Evolutionary conservation across 2,888 invertebrate genomes (phyloP).

Genomic region (Operophtera brumata): DNA sequence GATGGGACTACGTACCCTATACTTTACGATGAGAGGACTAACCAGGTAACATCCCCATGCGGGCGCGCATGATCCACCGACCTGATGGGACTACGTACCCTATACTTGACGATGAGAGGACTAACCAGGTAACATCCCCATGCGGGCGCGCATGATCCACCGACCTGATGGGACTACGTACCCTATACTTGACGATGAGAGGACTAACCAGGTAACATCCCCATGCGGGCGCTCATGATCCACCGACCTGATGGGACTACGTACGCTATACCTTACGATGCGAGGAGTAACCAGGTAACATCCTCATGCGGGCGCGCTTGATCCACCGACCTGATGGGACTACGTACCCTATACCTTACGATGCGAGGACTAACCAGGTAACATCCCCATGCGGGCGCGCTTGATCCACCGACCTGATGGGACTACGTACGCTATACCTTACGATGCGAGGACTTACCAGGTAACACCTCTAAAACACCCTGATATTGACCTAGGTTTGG

Average conservation of each 20-base stretch:
- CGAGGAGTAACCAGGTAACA: constrained; percentile 83
- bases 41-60: constrained; percentile 90
- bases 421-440: constrained; percentile 86
- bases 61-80: constrained; percentile 92
- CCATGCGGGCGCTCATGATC: constrained; percentile 94
- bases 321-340: constrained; percentile 89
- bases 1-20: constrained; percentile 87
- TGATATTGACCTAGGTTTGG: no score
- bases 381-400: constrained; percentile 93
- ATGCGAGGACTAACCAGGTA: constrained; percentile 84
- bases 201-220: no score
- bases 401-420: constrained; percentile 92
- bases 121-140: constrained; percentile 80
- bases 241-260: constrained; percentile 88
- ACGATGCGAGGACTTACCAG: constrained; percentile 89
- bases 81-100: constrained; percentile 85
- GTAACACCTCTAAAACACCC: constrained; percentile 82
- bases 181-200: no score
- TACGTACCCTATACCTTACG: constrained; percentile 90
- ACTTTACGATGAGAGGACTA: constrained; percentile 89
- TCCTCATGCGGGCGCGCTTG: constrained; percentile 95
- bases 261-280: constrained; percentile 91
- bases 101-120: constrained; percentile 91
- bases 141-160: no score
- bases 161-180: no score